phyloP scores from a whole-genome alignment of 1,140 invertebrate species.

The Sitophilus oryzae region DNA sequence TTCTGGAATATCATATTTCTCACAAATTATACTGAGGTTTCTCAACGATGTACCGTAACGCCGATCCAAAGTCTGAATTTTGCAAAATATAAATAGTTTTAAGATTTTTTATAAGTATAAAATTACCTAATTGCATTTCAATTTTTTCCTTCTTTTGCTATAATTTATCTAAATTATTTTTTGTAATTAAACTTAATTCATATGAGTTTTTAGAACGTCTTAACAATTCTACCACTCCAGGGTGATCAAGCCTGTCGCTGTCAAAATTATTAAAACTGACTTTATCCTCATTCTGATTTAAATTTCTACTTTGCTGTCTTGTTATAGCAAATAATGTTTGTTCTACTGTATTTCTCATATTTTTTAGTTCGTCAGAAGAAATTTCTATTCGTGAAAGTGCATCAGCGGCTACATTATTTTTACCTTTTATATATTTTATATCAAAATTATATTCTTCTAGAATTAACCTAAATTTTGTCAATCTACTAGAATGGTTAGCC shows the following conservation, averaged over 20 bases:
- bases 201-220: neutral
- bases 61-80: conserved; percentile 11
- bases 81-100: no score
- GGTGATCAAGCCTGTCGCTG: neutral
- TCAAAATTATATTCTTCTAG: no score
- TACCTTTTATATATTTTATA: conserved; percentile 9
- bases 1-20: no score
- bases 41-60: conserved; percentile 20
- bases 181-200: neutral
- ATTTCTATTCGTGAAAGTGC: conserved; percentile 12
- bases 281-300: neutral
- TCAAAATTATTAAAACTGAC: neutral
- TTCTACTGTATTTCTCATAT: neutral
- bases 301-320: conserved; percentile 2
- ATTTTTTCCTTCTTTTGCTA: neutral
- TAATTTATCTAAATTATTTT: neutral
- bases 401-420: conserved; percentile 12
- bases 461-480: no score
- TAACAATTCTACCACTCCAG: conserved; percentile 3
- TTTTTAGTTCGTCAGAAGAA: neutral
- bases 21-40: conserved; percentile 15
- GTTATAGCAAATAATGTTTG: neutral
- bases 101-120: neutral
- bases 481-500: conserved; percentile 10
- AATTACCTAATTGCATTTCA: neutral